phyloP scores from a whole-genome alignment of 2,797 vertebrate species.

The Chloroceryle inda region DNA sequence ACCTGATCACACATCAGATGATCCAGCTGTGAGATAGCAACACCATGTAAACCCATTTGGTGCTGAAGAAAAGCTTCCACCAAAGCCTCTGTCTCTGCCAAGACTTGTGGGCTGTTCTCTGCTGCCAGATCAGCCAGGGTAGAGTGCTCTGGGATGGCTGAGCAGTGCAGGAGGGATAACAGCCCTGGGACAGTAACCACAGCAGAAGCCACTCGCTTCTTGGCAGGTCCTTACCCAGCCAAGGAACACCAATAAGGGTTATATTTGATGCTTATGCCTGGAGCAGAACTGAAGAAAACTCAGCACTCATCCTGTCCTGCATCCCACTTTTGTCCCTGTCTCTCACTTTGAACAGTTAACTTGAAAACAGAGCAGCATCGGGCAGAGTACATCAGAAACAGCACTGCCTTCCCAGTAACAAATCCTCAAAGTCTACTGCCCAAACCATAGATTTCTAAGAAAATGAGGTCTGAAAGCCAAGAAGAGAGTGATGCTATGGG shows the following conservation, averaged over 20 bases:
- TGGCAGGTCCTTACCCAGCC: background rate
- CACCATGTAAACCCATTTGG: background rate
- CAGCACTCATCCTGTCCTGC: background rate
- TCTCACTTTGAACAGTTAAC: background rate
- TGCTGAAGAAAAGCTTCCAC: background rate
- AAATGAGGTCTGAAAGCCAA: background rate
- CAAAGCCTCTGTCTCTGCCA: background rate
- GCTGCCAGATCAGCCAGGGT: background rate
- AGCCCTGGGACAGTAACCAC: rapidly evolving
- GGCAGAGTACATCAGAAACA: background rate
- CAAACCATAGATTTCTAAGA: background rate
- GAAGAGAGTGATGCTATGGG: background rate
- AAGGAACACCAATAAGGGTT: background rate
- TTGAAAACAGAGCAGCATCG: background rate
- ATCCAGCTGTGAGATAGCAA: background rate
- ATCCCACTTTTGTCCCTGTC: background rate
- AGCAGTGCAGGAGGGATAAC: background rate
- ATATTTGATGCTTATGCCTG: background rate
- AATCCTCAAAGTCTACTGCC: background rate
- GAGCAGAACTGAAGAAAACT: background rate
- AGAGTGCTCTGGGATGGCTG: background rate
- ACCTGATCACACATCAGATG: background rate
- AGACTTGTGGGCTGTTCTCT: background rate
- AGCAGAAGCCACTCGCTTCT: background rate
- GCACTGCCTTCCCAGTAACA: rapidly evolving